These are phyloP conservation scores for Chromobotia macracanthus DNA, from an alignment of 2,797 vertebrate species.

Conservation along the genomic window DNA sequence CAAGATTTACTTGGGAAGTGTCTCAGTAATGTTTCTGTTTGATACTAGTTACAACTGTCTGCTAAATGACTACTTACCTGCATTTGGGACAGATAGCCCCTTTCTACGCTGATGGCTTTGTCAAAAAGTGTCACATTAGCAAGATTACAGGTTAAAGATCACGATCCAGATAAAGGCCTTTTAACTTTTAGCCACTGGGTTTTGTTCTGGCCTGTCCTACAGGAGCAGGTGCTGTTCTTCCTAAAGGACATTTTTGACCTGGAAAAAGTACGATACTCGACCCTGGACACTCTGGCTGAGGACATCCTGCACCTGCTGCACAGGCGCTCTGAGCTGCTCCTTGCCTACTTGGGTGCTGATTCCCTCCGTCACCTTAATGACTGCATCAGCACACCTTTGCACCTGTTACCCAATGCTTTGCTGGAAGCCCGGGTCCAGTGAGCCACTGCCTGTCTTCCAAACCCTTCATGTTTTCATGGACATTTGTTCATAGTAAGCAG, in stretches of 20 bases:
- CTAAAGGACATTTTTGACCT: slow-evolving; percentile 96
- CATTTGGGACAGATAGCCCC: no score
- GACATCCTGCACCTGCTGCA: slow-evolving; percentile 87
- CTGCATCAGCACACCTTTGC: slow-evolving; percentile 66
- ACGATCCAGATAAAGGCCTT: no score
- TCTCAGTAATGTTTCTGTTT: no score
- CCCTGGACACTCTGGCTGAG: slow-evolving; percentile 84
- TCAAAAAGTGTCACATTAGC: no score
- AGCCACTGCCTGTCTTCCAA: slow-evolving; percentile 28
- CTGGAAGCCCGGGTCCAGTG: slow-evolving; percentile 79
- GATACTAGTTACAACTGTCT: no score
- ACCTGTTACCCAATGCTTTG: slow-evolving; percentile 68
- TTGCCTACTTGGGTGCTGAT: slow-evolving; percentile 83
- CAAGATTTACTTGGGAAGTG: no score
- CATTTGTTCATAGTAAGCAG: not conserved
- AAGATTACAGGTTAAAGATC: no score
- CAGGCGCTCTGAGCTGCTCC: slow-evolving; percentile 84
- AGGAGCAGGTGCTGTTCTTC: slow-evolving; percentile 94
- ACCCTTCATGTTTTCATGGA: not conserved
- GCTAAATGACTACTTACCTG: no score
- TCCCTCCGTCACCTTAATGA: slow-evolving; percentile 64
- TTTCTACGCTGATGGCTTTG: no score
- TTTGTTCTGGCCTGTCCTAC: not conserved
- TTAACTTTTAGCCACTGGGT: not conserved
- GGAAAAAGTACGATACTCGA: slow-evolving; percentile 91